These are phyloP conservation scores for Gallinago solitaria DNA, from an alignment of 2,797 vertebrate genomes.

Conservation along the genomic window DNA sequence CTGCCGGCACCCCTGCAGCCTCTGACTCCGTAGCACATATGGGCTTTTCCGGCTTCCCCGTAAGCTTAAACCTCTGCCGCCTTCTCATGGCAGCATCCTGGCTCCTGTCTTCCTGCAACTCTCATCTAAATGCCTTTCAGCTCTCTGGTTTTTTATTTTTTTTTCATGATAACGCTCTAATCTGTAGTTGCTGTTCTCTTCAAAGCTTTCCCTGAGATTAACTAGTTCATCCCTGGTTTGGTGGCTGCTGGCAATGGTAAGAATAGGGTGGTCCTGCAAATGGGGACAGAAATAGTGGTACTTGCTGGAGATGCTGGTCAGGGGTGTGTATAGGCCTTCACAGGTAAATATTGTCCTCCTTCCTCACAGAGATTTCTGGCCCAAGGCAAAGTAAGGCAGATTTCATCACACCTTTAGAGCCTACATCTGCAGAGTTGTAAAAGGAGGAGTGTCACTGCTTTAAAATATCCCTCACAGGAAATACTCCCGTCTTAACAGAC, in stretches of 20 bases:
- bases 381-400: neutral
- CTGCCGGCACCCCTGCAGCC: neutral
- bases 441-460: neutral
- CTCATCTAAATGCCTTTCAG: neutral
- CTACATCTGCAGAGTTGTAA: neutral
- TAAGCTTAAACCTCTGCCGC: neutral
- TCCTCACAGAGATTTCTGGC: neutral
- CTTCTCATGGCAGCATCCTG: neutral
- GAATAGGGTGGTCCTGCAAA: neutral
- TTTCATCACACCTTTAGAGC: neutral
- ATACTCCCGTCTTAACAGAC: neutral
- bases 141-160: neutral
- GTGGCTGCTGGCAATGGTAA: neutral
- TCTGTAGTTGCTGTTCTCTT: neutral
- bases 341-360: neutral
- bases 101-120: neutral
- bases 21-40: neutral
- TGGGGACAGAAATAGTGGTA: accelerated
- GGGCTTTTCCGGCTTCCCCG: neutral
- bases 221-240: neutral
- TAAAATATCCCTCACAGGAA: slow-evolving; percentile 13
- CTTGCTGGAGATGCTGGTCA: neutral
- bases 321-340: accelerated
- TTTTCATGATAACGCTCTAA: neutral
- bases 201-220: neutral